phyloP scores from a whole-genome alignment of 2,888 invertebrate genomes.

The Oxyscelio sp. region DNA sequence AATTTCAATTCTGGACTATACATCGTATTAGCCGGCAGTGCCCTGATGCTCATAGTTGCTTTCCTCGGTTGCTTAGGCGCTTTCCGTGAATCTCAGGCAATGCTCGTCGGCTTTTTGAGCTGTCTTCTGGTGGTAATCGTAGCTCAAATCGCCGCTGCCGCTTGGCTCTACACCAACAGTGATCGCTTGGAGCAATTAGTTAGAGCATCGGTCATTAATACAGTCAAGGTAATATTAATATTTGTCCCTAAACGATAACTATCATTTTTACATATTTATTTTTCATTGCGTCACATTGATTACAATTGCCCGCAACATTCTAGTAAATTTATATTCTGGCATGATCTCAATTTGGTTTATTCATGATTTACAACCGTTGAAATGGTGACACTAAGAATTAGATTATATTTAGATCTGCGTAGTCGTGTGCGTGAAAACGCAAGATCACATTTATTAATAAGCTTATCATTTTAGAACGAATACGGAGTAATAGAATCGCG shows the following conservation, averaged over 20 bases:
- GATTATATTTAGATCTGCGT: background rate
- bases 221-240: conserved; percentile 86
- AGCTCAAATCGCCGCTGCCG: conserved; percentile 93
- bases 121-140: conserved; percentile 93
- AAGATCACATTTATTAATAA: background rate
- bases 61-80: conserved; percentile 96
- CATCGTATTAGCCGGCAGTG: conserved; percentile 92
- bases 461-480: conserved; percentile 87
- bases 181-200: conserved; percentile 91
- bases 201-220: conserved; percentile 87
- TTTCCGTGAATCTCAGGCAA: conserved; percentile 93
- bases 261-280: too few species aligned
- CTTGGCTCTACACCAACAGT: conserved; percentile 93
- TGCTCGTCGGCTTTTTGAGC: conserved; percentile 94
- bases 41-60: conserved; percentile 92
- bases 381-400: background rate
- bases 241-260: too few species aligned
- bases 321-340: background rate
- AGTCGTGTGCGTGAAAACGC: background rate
- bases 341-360: background rate
- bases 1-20: conserved; percentile 92
- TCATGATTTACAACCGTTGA: background rate
- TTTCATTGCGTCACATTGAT: too few species aligned
- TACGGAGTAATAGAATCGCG: conserved; percentile 82
- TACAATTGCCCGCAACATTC: too few species aligned